Percentiles rank a stretch among this genome's conserved stretches.
These are phyloP conservation scores for Centrocercus urophasianus DNA, from an alignment of 2,113 vertebrate species.

Conservation along the genomic window DNA sequence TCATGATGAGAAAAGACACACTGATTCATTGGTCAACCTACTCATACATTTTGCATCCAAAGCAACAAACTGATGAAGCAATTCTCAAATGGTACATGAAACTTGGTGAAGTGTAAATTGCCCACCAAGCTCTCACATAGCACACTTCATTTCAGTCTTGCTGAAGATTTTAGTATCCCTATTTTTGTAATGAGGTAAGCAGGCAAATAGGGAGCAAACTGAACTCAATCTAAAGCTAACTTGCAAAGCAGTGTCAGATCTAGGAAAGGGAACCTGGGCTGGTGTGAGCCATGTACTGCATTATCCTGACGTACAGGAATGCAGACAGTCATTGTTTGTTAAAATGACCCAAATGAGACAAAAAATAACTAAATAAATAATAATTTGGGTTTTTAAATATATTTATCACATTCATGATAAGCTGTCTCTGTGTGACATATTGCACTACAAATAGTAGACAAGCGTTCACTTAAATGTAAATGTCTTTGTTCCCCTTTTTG, in stretches of 20 bases:
- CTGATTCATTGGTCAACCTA: background rate
- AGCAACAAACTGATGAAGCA: background rate
- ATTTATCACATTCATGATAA: background rate
- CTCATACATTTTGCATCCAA: background rate
- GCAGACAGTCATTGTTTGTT: background rate
- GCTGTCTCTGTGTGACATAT: background rate
- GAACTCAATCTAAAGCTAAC: background rate
- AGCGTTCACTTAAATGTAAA: background rate
- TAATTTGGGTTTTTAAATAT: too few species aligned
- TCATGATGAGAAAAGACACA: background rate
- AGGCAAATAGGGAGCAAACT: accelerated
- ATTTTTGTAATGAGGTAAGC: background rate
- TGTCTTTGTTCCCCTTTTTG: background rate
- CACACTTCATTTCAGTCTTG: background rate
- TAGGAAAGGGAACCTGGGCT: background rate
- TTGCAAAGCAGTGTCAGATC: background rate
- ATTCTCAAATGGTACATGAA: background rate
- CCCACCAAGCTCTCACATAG: background rate
- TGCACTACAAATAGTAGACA: background rate
- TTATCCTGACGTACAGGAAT: background rate
- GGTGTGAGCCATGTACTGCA: background rate
- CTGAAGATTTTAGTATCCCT: background rate
- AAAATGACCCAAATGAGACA: background rate
- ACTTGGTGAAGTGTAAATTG: background rate
- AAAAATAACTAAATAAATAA: background rate